These are phyloP conservation scores for Wasmannia auropunctata DNA, from an alignment of 1,140 invertebrate species.

Conservation along the genomic window DNA sequence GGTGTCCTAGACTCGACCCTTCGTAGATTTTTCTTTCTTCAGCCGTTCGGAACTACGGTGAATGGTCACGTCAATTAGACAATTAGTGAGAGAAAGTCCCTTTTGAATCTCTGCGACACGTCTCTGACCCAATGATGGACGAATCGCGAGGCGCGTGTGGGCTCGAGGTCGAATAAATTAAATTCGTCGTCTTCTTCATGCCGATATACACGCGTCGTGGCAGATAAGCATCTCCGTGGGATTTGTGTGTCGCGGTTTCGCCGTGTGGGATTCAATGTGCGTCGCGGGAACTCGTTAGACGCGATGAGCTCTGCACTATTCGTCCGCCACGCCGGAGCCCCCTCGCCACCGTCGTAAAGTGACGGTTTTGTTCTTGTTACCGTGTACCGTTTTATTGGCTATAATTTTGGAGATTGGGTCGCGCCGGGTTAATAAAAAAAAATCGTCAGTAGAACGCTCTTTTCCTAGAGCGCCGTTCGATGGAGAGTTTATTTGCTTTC, in stretches of 20 bases:
- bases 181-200: conserved; percentile 58
- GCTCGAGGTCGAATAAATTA: conserved; percentile 69
- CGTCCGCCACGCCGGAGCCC: not conserved
- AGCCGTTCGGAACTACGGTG: not conserved
- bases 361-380: conserved; percentile 51
- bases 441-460: not conserved
- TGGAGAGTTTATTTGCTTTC: conserved; percentile 2
- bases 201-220: conserved; percentile 34
- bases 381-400: conserved; percentile 29
- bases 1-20: conserved; percentile 58
- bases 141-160: conserved; percentile 33
- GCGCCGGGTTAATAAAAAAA: conserved; percentile 12
- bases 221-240: conserved; percentile 50
- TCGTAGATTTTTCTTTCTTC: conserved; percentile 47
- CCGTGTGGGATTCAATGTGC: conserved; percentile 41
- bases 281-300: conserved; percentile 37
- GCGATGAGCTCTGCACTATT: conserved; percentile 60
- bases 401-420: conserved; percentile 53
- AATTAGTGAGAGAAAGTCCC: conserved; percentile 61
- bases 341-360: conserved; percentile 29
- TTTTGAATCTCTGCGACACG: conserved; percentile 51
- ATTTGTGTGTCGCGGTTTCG: conserved; percentile 62
- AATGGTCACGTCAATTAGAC: conserved; percentile 60
- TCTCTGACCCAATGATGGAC: conserved; percentile 41
- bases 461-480: not conserved